Evolutionary conservation across 2,797 vertebrate genomes (phyloP).

Genomic region (Lacerta agilis): DNA sequence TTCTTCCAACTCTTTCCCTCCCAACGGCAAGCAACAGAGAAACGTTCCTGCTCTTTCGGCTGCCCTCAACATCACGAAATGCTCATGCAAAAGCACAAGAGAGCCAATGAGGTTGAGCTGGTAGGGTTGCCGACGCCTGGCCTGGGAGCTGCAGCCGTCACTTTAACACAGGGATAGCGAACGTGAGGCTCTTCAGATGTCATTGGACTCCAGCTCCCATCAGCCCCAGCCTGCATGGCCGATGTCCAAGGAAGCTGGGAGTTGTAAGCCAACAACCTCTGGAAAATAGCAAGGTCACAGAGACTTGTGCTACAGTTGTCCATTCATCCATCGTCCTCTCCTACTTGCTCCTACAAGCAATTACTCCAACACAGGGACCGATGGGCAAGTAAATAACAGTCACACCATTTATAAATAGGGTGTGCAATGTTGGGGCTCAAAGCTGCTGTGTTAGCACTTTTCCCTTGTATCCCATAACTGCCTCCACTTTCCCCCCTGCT

Average conservation of each 20-base stretch:
- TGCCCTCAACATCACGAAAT: neutral
- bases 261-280: no score
- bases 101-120: neutral
- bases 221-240: neutral
- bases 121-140: neutral
- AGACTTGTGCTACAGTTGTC: neutral
- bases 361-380: neutral
- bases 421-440: neutral
- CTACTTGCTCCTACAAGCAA: neutral
- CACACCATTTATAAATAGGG: neutral
- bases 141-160: neutral
- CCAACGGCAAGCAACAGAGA: neutral
- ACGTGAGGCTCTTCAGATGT: neutral
- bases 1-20: neutral
- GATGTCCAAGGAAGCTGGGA: neutral
- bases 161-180: neutral
- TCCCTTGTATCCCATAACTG: neutral
- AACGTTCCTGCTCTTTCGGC: neutral
- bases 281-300: no score
- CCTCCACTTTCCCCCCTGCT: neutral
- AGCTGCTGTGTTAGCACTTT: neutral
- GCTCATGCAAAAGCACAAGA: neutral
- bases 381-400: neutral
- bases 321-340: neutral
- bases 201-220: neutral